Conservation (phyloP, 1,140 invertebrate genomes). For the Aphidius gifuensis region DNA sequence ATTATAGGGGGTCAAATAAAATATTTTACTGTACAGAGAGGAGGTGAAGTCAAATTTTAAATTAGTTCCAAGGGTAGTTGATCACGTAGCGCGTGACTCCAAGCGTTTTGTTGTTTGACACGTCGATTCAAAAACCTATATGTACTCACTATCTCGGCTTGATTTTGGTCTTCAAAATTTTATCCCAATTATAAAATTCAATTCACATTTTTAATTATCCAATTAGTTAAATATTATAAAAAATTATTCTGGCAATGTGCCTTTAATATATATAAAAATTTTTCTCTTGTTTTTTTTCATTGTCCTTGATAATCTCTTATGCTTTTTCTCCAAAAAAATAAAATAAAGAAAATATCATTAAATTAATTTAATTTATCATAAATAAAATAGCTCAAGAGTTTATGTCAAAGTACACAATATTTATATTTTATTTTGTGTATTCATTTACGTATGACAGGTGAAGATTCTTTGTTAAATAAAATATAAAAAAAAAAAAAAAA, state of each 20-base stretch:
- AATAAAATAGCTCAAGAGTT: neutral
- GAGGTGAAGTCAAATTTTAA: constrained; percentile 24
- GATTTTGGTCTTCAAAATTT: constrained; percentile 35
- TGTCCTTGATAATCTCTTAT: constrained; percentile 10
- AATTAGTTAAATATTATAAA: constrained; percentile 47
- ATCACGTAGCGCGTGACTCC: constrained; percentile 55
- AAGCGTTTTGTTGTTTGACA: constrained; percentile 54
- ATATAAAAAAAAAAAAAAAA: constrained; percentile 16
- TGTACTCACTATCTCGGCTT: constrained; percentile 12
- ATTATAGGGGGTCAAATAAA: too few species aligned
- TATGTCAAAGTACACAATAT: neutral
- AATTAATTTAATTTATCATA: neutral
- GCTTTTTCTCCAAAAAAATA: neutral
- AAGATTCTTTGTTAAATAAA: constrained; percentile 42
- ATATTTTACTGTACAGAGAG: constrained; percentile 15
- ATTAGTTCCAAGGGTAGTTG: constrained; percentile 54
- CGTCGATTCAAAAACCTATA: constrained; percentile 37
- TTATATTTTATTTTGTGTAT: constrained; percentile 17
- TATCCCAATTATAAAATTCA: constrained; percentile 57
- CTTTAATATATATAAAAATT: constrained; percentile 1
- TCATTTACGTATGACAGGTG: constrained; percentile 40
- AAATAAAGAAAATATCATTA: neutral
- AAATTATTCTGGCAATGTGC: constrained; percentile 24
- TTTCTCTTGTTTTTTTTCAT: constrained; percentile 7
- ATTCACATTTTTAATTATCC: constrained; percentile 54